Percentiles rank a stretch among this genome's conserved stretches.
These are phyloP conservation scores for Asteroscopus sphinx DNA, from an alignment of 2,888 invertebrate genomes.

Conservation along the genomic window DNA sequence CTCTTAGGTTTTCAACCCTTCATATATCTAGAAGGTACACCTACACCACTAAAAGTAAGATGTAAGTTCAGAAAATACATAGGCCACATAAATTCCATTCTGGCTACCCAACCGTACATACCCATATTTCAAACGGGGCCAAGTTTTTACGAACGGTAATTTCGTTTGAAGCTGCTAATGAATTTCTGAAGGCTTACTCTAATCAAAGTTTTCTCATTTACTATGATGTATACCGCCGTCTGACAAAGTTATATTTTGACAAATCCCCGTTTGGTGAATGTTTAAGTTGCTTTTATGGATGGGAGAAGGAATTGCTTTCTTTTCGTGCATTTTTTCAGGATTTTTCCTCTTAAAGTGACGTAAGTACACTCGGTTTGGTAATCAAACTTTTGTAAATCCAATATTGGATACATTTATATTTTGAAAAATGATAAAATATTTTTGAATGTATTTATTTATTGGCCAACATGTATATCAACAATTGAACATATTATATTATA, in stretches of 20 bases:
- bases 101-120: conserved; percentile 34
- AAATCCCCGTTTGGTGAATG: conserved; percentile 45
- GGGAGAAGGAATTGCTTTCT: conserved; percentile 8
- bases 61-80: neutral
- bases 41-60: neutral
- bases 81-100: conserved; percentile 6
- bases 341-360: conserved; percentile 1
- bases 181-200: conserved; percentile 80
- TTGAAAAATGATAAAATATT: too few species aligned
- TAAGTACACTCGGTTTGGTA: too few species aligned
- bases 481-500: too few species aligned
- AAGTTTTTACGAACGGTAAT: conserved; percentile 77
- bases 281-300: conserved; percentile 33
- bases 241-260: conserved; percentile 53
- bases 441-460: too few species aligned
- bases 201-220: conserved; percentile 88
- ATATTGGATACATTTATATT: too few species aligned
- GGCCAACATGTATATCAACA: too few species aligned
- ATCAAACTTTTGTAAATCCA: neutral
- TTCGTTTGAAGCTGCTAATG: conserved; percentile 79
- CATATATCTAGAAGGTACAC: too few species aligned
- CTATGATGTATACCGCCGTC: conserved; percentile 78
- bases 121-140: conserved; percentile 57
- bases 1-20: too few species aligned
- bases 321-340: conserved; percentile 1